Percentiles rank a stretch among this genome's conserved stretches.
These are phyloP conservation scores for Platorchestia sp. DNA, from an alignment of 1,140 invertebrate species.

Conservation along the genomic window DNA sequence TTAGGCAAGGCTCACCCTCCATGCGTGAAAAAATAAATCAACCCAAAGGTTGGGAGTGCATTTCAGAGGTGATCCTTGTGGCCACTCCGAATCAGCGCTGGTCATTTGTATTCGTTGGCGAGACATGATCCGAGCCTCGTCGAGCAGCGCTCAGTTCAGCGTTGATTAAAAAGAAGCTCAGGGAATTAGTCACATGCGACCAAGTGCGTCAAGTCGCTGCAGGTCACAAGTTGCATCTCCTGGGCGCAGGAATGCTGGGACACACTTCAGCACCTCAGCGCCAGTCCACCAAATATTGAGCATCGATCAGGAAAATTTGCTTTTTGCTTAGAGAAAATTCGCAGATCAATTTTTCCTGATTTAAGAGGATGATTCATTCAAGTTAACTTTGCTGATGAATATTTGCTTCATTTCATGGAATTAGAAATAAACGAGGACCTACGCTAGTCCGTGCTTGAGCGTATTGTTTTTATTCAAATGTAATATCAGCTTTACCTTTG, in stretches of 20 bases:
- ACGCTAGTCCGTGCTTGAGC: neutral
- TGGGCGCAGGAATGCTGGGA: neutral
- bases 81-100: neutral
- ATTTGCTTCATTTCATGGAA: neutral
- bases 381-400: neutral
- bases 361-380: neutral
- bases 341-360: neutral
- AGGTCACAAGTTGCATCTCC: neutral
- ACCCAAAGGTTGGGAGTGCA: neutral
- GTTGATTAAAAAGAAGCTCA: conserved; percentile 41
- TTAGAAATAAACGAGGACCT: neutral
- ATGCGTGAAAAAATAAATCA: neutral
- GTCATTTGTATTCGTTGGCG: conserved; percentile 54
- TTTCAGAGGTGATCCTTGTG: neutral
- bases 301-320: neutral
- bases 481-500: too few species aligned
- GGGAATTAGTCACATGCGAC: conserved; percentile 21
- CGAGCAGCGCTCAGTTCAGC: neutral
- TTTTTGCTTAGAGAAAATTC: neutral
- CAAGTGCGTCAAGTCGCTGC: neutral
- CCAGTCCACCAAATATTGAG: neutral
- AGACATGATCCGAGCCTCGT: conserved; percentile 14
- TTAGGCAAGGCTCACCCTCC: neutral
- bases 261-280: neutral
- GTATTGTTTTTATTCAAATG: too few species aligned